These are phyloP conservation scores for Cnemophilus loriae DNA, from an alignment of 2,113 vertebrate genomes.

Conservation along the genomic window DNA sequence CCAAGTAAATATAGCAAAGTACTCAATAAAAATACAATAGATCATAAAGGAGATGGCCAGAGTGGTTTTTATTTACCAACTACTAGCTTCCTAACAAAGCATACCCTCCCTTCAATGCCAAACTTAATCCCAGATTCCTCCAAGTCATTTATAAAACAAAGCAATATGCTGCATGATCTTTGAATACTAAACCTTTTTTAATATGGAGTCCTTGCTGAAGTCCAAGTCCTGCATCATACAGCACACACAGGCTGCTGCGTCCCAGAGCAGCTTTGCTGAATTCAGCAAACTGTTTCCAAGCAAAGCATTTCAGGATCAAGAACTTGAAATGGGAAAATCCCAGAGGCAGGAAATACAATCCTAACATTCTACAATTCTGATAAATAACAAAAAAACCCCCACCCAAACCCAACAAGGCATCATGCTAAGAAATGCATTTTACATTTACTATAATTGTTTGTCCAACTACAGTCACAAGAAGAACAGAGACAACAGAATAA, in stretches of 20 bases:
- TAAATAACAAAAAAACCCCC: not conserved
- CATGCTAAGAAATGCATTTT: not conserved
- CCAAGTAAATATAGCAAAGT: not conserved
- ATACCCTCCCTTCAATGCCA: not conserved
- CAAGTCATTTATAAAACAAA: not conserved
- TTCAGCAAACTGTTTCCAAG: not conserved
- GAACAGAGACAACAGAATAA: conserved; percentile 9
- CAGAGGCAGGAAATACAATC: not conserved
- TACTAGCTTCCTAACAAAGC: not conserved
- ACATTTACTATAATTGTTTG: not conserved
- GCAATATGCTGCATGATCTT: not conserved
- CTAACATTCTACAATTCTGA: not conserved
- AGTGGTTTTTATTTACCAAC: not conserved
- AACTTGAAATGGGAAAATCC: not conserved
- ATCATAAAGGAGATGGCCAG: not conserved
- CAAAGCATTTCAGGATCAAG: not conserved
- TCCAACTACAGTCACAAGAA: not conserved
- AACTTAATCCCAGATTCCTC: not conserved
- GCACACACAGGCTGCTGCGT: not conserved
- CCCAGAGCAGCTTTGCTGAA: not conserved
- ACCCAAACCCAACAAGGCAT: not conserved
- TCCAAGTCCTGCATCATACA: not conserved
- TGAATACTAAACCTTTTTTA: not conserved
- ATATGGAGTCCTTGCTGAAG: not conserved
- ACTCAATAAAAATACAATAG: not conserved